A percentile compares a stretch with the other conserved stretches of the same genome.
Evolutionary conservation across 1,140 invertebrate species (phyloP).

Genomic region (Philotrypesis tridentata): DNA sequence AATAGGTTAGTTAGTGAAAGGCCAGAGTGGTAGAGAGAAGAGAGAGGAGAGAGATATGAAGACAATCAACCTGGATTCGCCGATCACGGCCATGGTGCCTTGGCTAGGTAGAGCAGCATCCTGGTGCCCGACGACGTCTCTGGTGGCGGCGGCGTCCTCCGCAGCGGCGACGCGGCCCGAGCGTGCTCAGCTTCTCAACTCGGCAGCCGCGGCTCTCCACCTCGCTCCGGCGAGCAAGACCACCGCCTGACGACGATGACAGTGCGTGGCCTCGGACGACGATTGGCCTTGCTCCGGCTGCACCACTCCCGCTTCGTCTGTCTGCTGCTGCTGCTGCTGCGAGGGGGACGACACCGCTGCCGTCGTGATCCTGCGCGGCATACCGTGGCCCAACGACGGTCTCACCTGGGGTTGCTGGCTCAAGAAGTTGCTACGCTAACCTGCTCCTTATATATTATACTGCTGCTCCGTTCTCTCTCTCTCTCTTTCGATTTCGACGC

Average conservation of each 20-base stretch:
- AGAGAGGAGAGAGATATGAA: background rate
- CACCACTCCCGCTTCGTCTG: background rate
- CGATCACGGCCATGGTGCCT: constrained; percentile 70
- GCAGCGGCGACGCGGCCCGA: constrained; percentile 50
- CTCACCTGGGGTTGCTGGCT: background rate
- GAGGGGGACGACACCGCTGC: constrained; percentile 17
- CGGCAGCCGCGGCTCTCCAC: background rate
- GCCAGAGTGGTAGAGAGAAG: background rate
- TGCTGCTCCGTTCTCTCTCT: background rate
- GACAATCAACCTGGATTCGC: constrained; percentile 64
- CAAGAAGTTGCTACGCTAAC: background rate
- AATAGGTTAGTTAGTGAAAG: background rate
- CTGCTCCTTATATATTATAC: too few relatives aligned
- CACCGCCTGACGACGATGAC: background rate
- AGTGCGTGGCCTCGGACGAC: background rate
- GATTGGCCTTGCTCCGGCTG: background rate
- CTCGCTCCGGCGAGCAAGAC: constrained; percentile 24
- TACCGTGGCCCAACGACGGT: constrained; percentile 10
- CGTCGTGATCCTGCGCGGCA: constrained; percentile 26
- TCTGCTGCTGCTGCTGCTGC: background rate
- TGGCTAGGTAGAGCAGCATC: constrained; percentile 63
- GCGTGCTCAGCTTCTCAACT: constrained; percentile 37
- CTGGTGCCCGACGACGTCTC: constrained; percentile 46
- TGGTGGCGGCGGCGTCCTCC: constrained; percentile 52
- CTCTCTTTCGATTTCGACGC: background rate